Conservation (phyloP, 2,113 vertebrate genomes). For the Ariopsis seemanni region DNA sequence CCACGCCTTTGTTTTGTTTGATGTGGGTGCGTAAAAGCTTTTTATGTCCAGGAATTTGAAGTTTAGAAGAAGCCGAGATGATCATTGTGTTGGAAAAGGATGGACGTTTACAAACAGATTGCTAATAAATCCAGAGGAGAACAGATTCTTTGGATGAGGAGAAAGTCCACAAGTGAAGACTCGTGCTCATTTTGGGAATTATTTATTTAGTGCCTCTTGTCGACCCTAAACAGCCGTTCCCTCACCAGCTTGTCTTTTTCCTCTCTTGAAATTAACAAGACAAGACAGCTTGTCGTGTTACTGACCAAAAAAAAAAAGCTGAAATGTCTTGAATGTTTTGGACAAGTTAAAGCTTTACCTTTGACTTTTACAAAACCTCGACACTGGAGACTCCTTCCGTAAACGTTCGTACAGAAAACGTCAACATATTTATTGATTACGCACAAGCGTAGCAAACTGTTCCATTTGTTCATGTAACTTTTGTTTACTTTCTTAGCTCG, state of each 20-base stretch:
- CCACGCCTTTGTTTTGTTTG: not conserved
- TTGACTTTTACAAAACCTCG: not conserved
- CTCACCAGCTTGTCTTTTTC: not conserved
- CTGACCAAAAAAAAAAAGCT: no score
- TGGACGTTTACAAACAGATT: not conserved
- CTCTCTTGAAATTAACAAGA: not conserved
- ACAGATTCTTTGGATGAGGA: not conserved
- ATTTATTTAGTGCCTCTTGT: no score
- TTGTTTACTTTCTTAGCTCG: not conserved
- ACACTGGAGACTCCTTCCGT: not conserved
- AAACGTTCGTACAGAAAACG: not conserved
- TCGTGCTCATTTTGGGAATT: no score
- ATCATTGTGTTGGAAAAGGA: not conserved
- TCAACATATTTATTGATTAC: not conserved
- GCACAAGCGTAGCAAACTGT: not conserved
- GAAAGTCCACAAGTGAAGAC: not conserved
- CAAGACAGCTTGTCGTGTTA: no score
- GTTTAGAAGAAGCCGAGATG: not conserved
- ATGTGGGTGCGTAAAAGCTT: not conserved
- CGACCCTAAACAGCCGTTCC: not conserved
- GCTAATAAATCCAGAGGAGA: not conserved
- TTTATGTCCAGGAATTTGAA: not conserved
- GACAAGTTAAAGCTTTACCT: not conserved
- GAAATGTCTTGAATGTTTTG: no score
- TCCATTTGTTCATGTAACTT: not conserved